phyloP scores from a whole-genome alignment of 2,888 invertebrate genomes.

The Scelioninae gen. 1 region DNA sequence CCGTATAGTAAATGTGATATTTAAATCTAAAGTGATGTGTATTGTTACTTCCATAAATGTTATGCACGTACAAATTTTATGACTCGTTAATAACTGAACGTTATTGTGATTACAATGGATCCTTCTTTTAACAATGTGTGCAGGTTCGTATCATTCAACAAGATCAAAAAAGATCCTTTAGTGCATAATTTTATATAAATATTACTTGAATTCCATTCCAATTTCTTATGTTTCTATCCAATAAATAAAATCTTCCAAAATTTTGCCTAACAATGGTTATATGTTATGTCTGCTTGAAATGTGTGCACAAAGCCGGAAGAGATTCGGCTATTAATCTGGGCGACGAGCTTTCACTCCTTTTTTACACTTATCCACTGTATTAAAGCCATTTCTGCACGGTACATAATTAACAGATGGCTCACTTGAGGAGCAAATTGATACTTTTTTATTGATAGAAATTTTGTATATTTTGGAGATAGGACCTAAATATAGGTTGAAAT shows the following conservation, averaged over 20 bases:
- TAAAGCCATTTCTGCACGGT: constrained; percentile 17
- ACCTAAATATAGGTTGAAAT: background rate
- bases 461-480: constrained; percentile 5
- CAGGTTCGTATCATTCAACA: constrained; percentile 49
- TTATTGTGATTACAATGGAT: constrained; percentile 61
- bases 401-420: constrained; percentile 36
- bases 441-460: background rate
- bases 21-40: constrained; percentile 52
- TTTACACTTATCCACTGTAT: constrained; percentile 25
- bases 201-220: constrained; percentile 3
- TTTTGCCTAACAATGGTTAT: constrained; percentile 22
- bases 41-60: constrained; percentile 57
- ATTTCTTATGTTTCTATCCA: background rate
- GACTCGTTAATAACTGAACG: constrained; percentile 54
- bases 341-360: constrained; percentile 42
- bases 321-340: constrained; percentile 49
- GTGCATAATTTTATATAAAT: background rate
- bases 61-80: constrained; percentile 55
- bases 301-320: constrained; percentile 37
- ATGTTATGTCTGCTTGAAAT: constrained; percentile 27
- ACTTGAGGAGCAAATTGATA: constrained; percentile 21
- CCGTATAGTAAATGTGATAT: constrained; percentile 57
- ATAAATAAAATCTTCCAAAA: background rate
- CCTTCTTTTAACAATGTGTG: constrained; percentile 34
- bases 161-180: background rate